phyloP scores from a whole-genome alignment of 2,113 vertebrate species.

The Sturnus vulgaris region DNA sequence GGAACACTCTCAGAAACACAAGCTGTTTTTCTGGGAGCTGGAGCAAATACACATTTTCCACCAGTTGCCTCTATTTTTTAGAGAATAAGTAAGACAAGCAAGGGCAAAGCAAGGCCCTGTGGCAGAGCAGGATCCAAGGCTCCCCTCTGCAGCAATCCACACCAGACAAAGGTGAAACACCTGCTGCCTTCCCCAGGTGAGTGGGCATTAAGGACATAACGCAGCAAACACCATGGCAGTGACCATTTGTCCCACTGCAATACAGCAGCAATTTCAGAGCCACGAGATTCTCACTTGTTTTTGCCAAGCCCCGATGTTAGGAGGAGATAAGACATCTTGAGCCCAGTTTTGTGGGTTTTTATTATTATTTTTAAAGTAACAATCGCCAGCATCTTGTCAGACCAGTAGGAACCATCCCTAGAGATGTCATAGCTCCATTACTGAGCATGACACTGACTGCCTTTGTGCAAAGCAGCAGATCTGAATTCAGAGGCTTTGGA shows the following conservation, averaged over 20 bases:
- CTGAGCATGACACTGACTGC: not conserved
- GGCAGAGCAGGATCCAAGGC: not conserved
- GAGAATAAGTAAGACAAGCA: not conserved
- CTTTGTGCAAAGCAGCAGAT: not conserved
- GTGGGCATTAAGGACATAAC: rapidly evolving
- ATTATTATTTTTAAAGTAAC: not conserved
- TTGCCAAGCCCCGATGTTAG: rapidly evolving
- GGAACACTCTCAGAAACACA: not conserved
- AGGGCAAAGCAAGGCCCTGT: not conserved
- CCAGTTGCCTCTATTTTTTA: not conserved
- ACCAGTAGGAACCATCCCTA: not conserved
- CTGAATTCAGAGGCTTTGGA: not conserved
- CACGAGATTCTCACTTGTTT: not conserved
- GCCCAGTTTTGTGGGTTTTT: not conserved
- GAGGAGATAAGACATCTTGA: not conserved
- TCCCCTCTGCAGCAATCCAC: not conserved
- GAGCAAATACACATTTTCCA: rapidly evolving
- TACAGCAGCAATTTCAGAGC: rapidly evolving
- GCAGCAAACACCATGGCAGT: rapidly evolving
- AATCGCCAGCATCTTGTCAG: not conserved
- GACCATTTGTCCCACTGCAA: rapidly evolving
- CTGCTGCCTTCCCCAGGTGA: not conserved
- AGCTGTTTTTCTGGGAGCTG: not conserved
- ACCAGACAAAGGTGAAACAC: not conserved
- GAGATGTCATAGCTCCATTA: rapidly evolving